Conservation (phyloP, 2,113 vertebrate species). For the Paradoxurus hermaphroditus region DNA sequence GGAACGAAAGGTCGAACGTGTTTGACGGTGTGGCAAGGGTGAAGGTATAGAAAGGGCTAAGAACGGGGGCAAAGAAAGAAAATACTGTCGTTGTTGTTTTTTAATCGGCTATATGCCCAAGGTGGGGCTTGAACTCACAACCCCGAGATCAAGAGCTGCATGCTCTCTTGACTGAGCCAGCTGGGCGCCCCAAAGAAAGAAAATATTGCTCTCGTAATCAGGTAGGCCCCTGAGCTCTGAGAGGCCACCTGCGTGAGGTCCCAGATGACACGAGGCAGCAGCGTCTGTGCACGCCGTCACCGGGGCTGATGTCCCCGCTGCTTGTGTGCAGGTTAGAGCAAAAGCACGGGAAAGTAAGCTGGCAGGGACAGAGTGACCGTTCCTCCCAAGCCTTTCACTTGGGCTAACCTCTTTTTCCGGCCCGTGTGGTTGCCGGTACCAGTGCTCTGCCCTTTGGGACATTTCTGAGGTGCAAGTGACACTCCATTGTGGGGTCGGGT, state of each 20-base stretch:
- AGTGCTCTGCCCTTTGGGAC: neutral
- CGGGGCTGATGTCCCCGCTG: no score
- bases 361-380: neutral
- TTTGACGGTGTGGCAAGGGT: neutral
- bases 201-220: neutral
- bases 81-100: neutral
- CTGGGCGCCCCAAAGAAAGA: neutral
- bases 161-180: neutral
- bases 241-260: no score
- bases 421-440: neutral
- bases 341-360: neutral
- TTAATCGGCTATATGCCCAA: neutral
- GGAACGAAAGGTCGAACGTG: neutral
- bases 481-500: neutral
- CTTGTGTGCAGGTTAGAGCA: neutral
- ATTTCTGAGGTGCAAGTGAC: neutral
- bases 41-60: neutral
- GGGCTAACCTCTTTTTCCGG: neutral
- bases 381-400: neutral
- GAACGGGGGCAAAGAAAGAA: neutral
- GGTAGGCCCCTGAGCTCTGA: neutral
- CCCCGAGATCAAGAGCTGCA: neutral
- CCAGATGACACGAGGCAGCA: neutral
- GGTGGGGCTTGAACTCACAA: neutral
- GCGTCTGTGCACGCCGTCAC: accelerated